phyloP scores from a whole-genome alignment of 2,888 invertebrate genomes.

The Xestoiulus laeticollis region DNA sequence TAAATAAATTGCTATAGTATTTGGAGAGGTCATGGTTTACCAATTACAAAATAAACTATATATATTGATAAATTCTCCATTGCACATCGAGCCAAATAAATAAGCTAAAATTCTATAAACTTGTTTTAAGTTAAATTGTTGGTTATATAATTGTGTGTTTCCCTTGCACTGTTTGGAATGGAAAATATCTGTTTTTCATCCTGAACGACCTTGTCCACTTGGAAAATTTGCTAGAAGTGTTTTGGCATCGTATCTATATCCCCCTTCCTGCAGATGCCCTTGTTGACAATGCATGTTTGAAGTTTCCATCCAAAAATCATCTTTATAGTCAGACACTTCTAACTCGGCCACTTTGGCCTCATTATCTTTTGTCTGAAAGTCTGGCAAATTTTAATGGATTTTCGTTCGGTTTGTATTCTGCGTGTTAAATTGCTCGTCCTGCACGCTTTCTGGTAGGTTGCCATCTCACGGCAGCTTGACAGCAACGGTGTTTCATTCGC shows the following conservation, averaged over 20 bases:
- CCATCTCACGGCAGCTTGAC: not conserved
- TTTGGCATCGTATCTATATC: not conserved
- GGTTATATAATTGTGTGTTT: too few relatives aligned
- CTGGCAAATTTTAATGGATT: slow-evolving; percentile 3
- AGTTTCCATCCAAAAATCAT: not conserved
- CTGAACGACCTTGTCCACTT: not conserved
- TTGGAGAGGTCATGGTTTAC: too few relatives aligned
- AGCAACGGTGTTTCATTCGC: not conserved
- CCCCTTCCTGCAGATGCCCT: not conserved
- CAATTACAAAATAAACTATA: too few relatives aligned
- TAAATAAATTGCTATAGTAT: too few relatives aligned
- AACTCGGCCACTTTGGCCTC: not conserved
- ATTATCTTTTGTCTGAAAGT: not conserved
- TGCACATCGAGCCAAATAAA: too few relatives aligned
- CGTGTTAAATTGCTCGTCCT: not conserved
- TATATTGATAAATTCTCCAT: too few relatives aligned
- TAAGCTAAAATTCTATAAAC: too few relatives aligned
- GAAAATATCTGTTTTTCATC: too few relatives aligned
- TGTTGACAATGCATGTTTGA: not conserved
- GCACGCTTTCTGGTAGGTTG: slow-evolving; percentile 4
- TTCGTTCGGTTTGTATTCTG: not conserved
- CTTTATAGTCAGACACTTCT: not conserved
- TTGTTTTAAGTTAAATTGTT: too few relatives aligned
- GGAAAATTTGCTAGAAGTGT: not conserved
- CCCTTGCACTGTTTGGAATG: too few relatives aligned